Conservation (phyloP, 2,797 vertebrate species). For the Gambusia yucatana region DNA sequence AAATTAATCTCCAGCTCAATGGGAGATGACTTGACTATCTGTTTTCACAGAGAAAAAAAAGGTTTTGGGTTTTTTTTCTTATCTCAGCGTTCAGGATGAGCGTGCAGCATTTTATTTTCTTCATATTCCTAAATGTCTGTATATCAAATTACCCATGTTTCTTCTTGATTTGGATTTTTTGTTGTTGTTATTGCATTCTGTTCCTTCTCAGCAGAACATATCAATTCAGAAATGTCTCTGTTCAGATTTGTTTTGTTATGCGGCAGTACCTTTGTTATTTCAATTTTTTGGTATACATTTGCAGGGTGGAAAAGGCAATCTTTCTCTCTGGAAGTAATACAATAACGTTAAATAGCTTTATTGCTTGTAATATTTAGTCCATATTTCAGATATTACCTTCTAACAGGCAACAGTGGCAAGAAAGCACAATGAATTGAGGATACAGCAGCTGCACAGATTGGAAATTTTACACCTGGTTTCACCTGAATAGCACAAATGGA, state of each 20-base stretch:
- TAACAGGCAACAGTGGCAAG: slow-evolving; percentile 79
- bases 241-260: slow-evolving; percentile 31
- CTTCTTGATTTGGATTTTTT: slow-evolving; percentile 42
- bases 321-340: slow-evolving; percentile 40
- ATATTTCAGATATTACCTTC: slow-evolving; percentile 71
- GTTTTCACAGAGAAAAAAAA: slow-evolving; percentile 53
- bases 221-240: slow-evolving; percentile 28
- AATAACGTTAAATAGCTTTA: slow-evolving; percentile 66
- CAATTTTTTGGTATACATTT: slow-evolving; percentile 27
- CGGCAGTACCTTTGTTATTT: slow-evolving; percentile 30
- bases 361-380: slow-evolving; percentile 64
- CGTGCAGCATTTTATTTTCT: slow-evolving; percentile 38
- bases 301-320: slow-evolving; percentile 20
- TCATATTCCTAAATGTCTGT: slow-evolving; percentile 57
- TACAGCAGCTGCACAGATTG: slow-evolving; percentile 80
- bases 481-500: slow-evolving; percentile 80
- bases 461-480: slow-evolving; percentile 83
- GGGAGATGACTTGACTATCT: slow-evolving; percentile 73
- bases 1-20: slow-evolving; percentile 73
- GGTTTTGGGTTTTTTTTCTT: background rate
- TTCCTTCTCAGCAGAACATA: slow-evolving; percentile 39
- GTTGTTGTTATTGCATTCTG: slow-evolving; percentile 41
- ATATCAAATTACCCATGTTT: slow-evolving; percentile 62
- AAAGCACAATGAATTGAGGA: slow-evolving; percentile 68
- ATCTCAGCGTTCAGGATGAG: slow-evolving; percentile 35